These are phyloP conservation scores for Nasonia vitripennis DNA, from an alignment of 1,140 invertebrate genomes.

Conservation along the genomic window DNA sequence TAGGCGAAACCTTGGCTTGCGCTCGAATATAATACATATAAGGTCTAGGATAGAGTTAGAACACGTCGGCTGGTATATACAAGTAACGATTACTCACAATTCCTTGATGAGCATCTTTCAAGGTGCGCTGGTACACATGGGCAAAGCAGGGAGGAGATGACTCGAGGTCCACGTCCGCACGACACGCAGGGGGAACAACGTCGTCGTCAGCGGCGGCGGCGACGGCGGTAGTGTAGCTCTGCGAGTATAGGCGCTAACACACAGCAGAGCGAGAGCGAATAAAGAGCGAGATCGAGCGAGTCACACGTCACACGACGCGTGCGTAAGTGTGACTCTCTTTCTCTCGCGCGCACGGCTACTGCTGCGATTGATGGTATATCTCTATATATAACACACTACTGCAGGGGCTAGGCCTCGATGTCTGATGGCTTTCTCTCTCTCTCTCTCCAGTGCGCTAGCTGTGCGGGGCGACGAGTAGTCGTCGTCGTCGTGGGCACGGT, in stretches of 20 bases:
- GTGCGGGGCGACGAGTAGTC: too few species aligned
- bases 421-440: neutral
- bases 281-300: neutral
- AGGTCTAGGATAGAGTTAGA: too few species aligned
- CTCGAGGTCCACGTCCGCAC: slow-evolving; percentile 21
- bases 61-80: too few species aligned
- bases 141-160: neutral
- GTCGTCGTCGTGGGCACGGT: neutral
- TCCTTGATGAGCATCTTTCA: slow-evolving; percentile 73
- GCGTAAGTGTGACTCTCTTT: neutral
- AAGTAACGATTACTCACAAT: slow-evolving; percentile 65
- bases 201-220: neutral
- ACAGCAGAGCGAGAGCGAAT: neutral
- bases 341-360: neutral
- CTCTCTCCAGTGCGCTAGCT: too few species aligned
- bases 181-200: neutral
- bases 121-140: slow-evolving; percentile 41
- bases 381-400: too few species aligned
- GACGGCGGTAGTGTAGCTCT: neutral
- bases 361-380: too few species aligned
- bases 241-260: too few species aligned
- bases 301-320: neutral
- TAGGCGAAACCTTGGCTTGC: neutral
- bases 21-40: too few species aligned
- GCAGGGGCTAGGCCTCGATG: neutral